phyloP scores from a whole-genome alignment of 1,140 invertebrate species.

The Tetragnatha versicolor region DNA sequence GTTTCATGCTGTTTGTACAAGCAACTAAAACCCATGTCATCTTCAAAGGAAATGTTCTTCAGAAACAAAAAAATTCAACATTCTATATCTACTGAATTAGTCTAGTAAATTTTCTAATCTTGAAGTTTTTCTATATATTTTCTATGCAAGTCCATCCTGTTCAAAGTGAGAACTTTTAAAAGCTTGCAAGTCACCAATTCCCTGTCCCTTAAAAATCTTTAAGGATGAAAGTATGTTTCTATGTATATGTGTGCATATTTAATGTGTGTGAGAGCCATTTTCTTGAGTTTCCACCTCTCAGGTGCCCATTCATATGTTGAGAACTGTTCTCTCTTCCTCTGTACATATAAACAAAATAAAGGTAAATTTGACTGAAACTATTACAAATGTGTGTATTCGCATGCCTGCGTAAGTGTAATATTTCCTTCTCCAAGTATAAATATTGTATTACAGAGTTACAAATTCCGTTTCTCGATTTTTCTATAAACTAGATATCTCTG shows the following conservation, averaged over 20 bases:
- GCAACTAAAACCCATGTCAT: neutral
- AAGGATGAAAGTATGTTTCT: constrained; percentile 53
- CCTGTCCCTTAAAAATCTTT: constrained; percentile 24
- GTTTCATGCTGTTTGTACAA: constrained; percentile 11
- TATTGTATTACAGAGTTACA: constrained; percentile 32
- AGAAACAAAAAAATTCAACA: constrained; percentile 33
- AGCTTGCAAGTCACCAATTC: constrained; percentile 38
- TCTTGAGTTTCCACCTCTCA: constrained; percentile 34
- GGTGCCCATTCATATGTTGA: constrained; percentile 50
- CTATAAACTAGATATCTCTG: constrained; percentile 38
- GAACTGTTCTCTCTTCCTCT: constrained; percentile 32
- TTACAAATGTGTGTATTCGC: constrained; percentile 32
- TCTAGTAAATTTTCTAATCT: constrained; percentile 49
- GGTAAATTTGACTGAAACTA: constrained; percentile 27
- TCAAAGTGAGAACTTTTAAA: constrained; percentile 57
- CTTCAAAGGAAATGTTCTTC: constrained; percentile 9
- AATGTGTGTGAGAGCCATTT: constrained; percentile 16
- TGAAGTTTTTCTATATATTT: constrained; percentile 56
- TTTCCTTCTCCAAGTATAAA: constrained; percentile 30
- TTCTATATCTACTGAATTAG: constrained; percentile 25
- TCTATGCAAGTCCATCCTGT: constrained; percentile 55
- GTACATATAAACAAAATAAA: constrained; percentile 51
- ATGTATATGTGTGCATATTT: constrained; percentile 42
- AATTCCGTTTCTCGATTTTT: constrained; percentile 40
- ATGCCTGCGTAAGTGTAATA: constrained; percentile 35